These are phyloP conservation scores for Premnoplex brunnescens DNA, from an alignment of 2,797 vertebrate species.

Conservation along the genomic window DNA sequence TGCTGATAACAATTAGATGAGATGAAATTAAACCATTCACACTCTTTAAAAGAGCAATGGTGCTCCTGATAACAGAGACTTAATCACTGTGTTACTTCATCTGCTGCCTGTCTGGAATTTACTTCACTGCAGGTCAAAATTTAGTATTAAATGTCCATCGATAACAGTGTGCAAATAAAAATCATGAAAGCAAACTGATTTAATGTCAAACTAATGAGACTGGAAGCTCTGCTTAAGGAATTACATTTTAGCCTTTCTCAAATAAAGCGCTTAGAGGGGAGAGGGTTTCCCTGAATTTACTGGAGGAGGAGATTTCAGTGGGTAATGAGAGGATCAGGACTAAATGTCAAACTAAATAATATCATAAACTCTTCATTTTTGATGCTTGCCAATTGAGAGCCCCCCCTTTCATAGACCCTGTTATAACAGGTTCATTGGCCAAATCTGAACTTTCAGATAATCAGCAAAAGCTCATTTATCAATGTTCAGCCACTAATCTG, in stretches of 20 bases:
- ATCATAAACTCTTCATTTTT: slow-evolving; percentile 5
- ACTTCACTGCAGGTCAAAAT: slow-evolving; percentile 4
- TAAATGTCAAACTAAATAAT: slow-evolving; percentile 31
- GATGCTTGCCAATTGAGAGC: neutral
- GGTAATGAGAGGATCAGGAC: slow-evolving; percentile 17
- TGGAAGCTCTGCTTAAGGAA: slow-evolving; percentile 22
- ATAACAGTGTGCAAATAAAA: slow-evolving; percentile 38
- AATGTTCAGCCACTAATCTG: neutral
- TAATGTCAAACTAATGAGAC: slow-evolving; percentile 5
- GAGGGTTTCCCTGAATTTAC: neutral
- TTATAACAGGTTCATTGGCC: neutral
- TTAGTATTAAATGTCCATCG: neutral
- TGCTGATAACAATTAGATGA: slow-evolving; percentile 39
- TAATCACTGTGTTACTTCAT: neutral
- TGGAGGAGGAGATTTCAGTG: neutral
- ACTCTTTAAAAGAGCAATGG: neutral
- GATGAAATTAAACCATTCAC: slow-evolving; percentile 8
- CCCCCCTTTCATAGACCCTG: neutral
- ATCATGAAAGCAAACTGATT: slow-evolving; percentile 11
- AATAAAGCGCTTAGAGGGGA: neutral
- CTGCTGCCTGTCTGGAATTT: neutral
- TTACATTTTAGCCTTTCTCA: slow-evolving; percentile 26
- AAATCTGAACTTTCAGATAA: neutral
- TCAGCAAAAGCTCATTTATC: neutral
- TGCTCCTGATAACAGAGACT: neutral